Conservation (phyloP, 1,140 invertebrate genomes). For the Tetramorium simillimum region DNA sequence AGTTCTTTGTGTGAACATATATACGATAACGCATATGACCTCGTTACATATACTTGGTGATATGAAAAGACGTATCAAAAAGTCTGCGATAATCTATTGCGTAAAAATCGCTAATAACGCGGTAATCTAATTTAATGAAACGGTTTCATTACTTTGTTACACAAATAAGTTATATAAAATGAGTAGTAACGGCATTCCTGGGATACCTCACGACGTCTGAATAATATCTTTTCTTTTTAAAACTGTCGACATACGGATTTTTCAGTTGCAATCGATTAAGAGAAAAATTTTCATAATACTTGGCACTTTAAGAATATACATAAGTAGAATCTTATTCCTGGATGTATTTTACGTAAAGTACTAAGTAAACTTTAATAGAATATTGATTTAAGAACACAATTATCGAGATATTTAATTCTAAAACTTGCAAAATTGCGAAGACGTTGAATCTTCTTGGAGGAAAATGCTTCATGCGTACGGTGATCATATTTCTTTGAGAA, state of each 20-base stretch:
- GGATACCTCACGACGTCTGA: neutral
- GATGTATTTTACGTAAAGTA: neutral
- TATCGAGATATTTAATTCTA: neutral
- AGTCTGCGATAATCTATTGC: neutral
- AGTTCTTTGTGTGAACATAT: conserved; percentile 72
- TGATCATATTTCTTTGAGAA: too few species aligned
- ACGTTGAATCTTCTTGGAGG: neutral
- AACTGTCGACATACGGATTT: neutral
- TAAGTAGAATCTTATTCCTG: neutral
- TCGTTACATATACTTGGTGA: conserved; percentile 58
- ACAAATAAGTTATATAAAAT: neutral
- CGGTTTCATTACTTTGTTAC: neutral
- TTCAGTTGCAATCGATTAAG: neutral
- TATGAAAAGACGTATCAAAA: conserved; percentile 17
- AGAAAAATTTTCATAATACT: neutral
- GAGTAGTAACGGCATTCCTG: neutral
- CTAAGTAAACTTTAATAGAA: neutral
- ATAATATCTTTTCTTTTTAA: neutral
- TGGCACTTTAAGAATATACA: neutral
- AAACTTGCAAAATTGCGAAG: neutral
- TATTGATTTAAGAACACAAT: neutral
- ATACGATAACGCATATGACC: conserved; percentile 70
- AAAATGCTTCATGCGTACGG: neutral
- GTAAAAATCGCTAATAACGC: neutral
- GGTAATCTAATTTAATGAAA: neutral